A percentile compares a stretch with the other conserved stretches of the same genome.
phyloP scores from a whole-genome alignment of 2,888 invertebrate species.

The Coremacera marginata region DNA sequence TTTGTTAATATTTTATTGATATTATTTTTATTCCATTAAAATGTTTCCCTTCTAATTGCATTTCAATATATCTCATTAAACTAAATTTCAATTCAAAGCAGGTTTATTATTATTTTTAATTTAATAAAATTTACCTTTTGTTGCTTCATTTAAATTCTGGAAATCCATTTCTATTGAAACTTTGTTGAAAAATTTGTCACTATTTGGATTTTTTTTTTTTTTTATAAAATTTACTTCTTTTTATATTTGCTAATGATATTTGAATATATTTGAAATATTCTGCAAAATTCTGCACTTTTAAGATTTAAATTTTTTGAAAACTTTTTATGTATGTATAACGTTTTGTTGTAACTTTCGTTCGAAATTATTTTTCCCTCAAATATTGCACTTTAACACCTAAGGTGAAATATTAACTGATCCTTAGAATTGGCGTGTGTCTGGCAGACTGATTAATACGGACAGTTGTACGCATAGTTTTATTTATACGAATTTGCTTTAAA shows the following conservation, averaged over 20 bases:
- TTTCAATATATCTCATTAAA: too few relatives aligned
- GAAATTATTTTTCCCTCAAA: not conserved
- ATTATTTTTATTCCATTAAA: too few relatives aligned
- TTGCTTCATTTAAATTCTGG: not conserved
- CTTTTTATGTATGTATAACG: too few relatives aligned
- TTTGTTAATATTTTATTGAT: too few relatives aligned
- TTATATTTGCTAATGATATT: too few relatives aligned
- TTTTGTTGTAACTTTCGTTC: not conserved
- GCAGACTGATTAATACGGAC: slow-evolving; percentile 56
- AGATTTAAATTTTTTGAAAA: too few relatives aligned
- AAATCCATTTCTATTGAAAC: not conserved
- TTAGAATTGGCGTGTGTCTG: slow-evolving; percentile 55
- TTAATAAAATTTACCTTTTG: not conserved
- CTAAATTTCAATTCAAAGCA: too few relatives aligned
- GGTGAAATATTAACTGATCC: not conserved
- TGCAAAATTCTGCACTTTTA: not conserved
- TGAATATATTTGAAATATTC: not conserved
- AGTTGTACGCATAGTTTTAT: slow-evolving; percentile 55
- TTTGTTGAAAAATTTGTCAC: not conserved
- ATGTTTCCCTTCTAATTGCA: too few relatives aligned
- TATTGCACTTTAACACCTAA: not conserved
- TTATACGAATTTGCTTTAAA: slow-evolving; percentile 51
- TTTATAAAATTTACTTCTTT: too few relatives aligned
- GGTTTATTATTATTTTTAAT: too few relatives aligned
- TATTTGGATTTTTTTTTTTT: not conserved